These are phyloP conservation scores for Drosophila bunnanda DNA, from an alignment of 2,888 invertebrate genomes.

Conservation along the genomic window DNA sequence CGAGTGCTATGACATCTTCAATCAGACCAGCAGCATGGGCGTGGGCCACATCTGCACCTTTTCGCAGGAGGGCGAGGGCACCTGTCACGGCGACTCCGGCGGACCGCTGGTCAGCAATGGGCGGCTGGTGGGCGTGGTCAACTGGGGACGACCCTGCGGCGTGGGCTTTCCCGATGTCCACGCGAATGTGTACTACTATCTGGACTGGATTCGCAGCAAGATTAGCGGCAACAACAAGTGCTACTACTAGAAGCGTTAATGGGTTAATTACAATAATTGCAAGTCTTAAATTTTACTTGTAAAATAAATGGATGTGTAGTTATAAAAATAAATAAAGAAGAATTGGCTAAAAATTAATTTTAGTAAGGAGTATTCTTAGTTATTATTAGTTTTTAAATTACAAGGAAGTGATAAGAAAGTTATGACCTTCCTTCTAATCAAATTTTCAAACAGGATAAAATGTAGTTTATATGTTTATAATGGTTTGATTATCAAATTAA, in stretches of 20 bases:
- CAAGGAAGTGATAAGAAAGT: not conserved
- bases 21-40: constrained; percentile 85
- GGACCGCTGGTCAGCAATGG: constrained; percentile 70
- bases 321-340: not conserved
- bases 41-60: constrained; percentile 87
- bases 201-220: constrained; percentile 71
- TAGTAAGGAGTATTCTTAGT: not conserved
- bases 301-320: not conserved
- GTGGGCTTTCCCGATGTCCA: constrained; percentile 78
- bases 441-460: not conserved
- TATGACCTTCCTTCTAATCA: not conserved
- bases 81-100: constrained; percentile 77
- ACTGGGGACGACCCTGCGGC: constrained; percentile 81
- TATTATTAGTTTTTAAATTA: not conserved
- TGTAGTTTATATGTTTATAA: not conserved
- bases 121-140: constrained; percentile 72
- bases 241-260: constrained; percentile 2
- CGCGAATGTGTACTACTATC: constrained; percentile 72
- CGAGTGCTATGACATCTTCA: constrained; percentile 85
- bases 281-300: constrained; percentile 1
- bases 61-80: constrained; percentile 86
- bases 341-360: not conserved
- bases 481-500: not conserved
- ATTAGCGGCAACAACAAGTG: constrained; percentile 60
- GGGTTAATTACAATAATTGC: not conserved